A percentile compares a stretch with the other conserved stretches of the same genome.
phyloP scores from a whole-genome alignment of 2,797 vertebrate species.

The Labroides dimidiatus region DNA sequence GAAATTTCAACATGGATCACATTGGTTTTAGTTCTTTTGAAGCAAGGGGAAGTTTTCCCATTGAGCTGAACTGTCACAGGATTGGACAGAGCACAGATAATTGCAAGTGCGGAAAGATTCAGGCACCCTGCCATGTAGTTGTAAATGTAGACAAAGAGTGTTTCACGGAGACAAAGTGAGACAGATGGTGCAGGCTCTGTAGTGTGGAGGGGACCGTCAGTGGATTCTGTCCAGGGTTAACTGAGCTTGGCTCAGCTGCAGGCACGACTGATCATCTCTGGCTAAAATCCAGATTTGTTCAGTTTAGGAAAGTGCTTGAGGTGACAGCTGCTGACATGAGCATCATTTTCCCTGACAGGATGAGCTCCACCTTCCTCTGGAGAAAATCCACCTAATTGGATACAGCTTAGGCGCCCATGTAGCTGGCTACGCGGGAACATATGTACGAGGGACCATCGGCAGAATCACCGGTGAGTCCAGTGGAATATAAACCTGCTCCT shows the following conservation, averaged over 20 bases:
- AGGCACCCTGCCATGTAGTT: conserved; percentile 56
- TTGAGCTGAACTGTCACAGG: conserved; percentile 43
- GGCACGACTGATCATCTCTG: conserved; percentile 39
- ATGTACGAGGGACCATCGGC: conserved; percentile 87
- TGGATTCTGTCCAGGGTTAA: conserved; percentile 39
- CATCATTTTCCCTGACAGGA: conserved; percentile 77
- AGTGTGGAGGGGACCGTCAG: conserved; percentile 42
- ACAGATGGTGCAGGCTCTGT: conserved; percentile 61
- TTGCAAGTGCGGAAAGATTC: conserved; percentile 21
- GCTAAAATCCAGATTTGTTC: conserved; percentile 33
- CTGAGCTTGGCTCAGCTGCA: conserved; percentile 42
- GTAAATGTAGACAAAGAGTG: conserved; percentile 59
- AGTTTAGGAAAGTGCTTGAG: conserved; percentile 22
- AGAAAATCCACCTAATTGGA: conserved; percentile 93
- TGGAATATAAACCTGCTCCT: not conserved
- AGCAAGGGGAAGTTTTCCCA: conserved; percentile 21
- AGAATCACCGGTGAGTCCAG: conserved; percentile 92
- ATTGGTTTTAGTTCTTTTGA: conserved; percentile 26
- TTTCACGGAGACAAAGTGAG: conserved; percentile 57
- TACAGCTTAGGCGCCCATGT: conserved; percentile 97
- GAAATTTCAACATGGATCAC: conserved; percentile 8
- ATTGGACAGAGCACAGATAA: conserved; percentile 29
- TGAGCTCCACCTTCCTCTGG: conserved; percentile 83
- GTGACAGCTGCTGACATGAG: conserved; percentile 52
- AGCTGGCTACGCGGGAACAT: conserved; percentile 91